Evolutionary conservation across 2,888 invertebrate genomes (phyloP), one percentile per base, ranked within the genome.

Genomic region (Cheiracanthium punctorium): DNA sequence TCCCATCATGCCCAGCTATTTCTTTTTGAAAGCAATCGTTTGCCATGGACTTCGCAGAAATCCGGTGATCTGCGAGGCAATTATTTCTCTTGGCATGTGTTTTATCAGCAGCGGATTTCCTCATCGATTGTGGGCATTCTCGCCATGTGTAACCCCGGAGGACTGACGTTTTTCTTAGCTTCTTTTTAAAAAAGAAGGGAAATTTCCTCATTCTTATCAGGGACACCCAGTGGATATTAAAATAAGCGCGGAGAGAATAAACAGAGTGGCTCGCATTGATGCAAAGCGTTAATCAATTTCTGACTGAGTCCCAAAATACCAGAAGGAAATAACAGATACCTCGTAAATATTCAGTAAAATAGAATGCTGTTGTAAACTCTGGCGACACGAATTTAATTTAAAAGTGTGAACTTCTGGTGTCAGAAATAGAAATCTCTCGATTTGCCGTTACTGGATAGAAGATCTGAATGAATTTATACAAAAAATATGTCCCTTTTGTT

Each of bases 161-260:
- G 17, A 37, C 8, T 10, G 48, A 48, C 8, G 48, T 17, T 37
- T 2, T n/a, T 48, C 17, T 48, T 17, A n/a, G 48, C n/a, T n/a
- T n/a, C n/a, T 5, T 48, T 48, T 48, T 2, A 2, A 17, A 48
- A 48, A 17, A 17, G 2, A n/a, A 17, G 12, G 37, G 12, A 12
- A 48, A 48, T 48, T 48, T 48, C 48, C 48, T 48, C 48, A 48
- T 48, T 48, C 48, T 48, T 48, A 48, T 48, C 48, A 48, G 48
- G 8, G 48, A 48, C 48, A 48, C 48, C 48, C 37, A 17, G n/a
- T n/a, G 2, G 48, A 2, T 48, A 48, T 48, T 48, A 48, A 48
- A 48, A 48, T 48, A 48, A n/a, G 48, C 48, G 17, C 48, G 14
- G n/a, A n/a, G 7, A 37, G 37, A 48, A 48, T 17, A 5, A 2